A percentile compares a stretch with the other conserved stretches of the same genome.
Conservation (phyloP, 2,888 invertebrate species). For the Tachina grossa region DNA sequence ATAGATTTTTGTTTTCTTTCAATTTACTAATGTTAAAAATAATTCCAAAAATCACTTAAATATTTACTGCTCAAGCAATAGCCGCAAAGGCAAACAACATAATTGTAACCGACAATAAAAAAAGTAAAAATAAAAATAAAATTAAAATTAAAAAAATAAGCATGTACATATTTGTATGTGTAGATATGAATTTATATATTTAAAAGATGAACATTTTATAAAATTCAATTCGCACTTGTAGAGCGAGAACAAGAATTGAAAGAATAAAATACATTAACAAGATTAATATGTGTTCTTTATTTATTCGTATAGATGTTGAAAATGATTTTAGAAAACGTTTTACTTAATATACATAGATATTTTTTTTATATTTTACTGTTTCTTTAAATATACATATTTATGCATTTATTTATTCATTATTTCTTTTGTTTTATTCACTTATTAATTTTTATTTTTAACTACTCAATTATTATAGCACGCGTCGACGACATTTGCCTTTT, state of each 20-base stretch:
- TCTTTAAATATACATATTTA: not conserved
- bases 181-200: not conserved
- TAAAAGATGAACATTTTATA: constrained; percentile 34
- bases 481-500: constrained; percentile 37
- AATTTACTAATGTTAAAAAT: constrained; percentile 14
- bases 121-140: constrained; percentile 8
- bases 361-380: constrained; percentile 17
- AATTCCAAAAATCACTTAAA: constrained; percentile 43
- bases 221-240: constrained; percentile 52
- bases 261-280: constrained; percentile 18
- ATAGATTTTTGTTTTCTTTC: not conserved
- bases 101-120: constrained; percentile 23
- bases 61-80: constrained; percentile 27
- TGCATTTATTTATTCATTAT: not conserved
- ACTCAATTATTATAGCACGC: constrained; percentile 57
- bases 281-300: constrained; percentile 4
- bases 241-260: constrained; percentile 34
- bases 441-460: constrained; percentile 24
- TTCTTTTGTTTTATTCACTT: constrained; percentile 25
- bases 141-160: not conserved
- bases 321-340: constrained; percentile 30
- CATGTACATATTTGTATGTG: not conserved
- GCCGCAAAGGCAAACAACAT: constrained; percentile 22
- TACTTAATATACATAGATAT: constrained; percentile 37
- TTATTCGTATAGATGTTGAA: constrained; percentile 15